Evolutionary conservation across 2,888 invertebrate species (phyloP).

Genomic region (Hyppa rectilinea): DNA sequence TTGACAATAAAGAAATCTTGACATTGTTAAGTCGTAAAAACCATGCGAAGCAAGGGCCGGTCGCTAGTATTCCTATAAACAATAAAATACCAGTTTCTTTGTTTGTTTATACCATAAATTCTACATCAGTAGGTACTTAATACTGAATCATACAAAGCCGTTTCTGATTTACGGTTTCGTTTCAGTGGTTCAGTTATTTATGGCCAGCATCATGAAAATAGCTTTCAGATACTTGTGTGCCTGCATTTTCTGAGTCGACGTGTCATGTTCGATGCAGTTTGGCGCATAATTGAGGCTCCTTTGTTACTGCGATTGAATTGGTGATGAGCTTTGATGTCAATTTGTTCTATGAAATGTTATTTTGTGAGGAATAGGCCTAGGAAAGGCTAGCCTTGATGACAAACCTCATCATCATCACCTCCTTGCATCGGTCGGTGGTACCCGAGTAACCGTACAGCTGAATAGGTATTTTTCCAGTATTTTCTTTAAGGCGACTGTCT

Average conservation of each 20-base stretch:
- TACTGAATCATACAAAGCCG: conserved; percentile 61
- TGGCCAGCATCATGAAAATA: conserved; percentile 67
- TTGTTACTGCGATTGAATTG: conserved; percentile 43
- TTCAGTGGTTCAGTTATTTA: conserved; percentile 55
- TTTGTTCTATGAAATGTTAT: conserved; percentile 1
- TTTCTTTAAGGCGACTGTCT: too few species aligned
- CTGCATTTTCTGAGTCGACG: conserved; percentile 68
- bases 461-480: too few species aligned
- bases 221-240: conserved; percentile 71
- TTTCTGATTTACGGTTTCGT: conserved; percentile 61
- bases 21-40: neutral
- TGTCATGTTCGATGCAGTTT: conserved; percentile 54
- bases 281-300: conserved; percentile 46
- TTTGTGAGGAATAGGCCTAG: neutral
- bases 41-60: neutral
- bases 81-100: conserved; percentile 62
- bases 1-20: too few species aligned
- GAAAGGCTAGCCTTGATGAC: too few species aligned
- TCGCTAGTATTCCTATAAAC: conserved; percentile 24
- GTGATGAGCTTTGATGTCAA: neutral
- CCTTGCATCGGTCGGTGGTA: too few species aligned
- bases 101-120: conserved; percentile 61
- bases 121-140: conserved; percentile 29
- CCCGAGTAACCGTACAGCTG: too few species aligned
- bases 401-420: too few species aligned